Percentiles rank a stretch among this genome's conserved stretches.
phyloP scores from a whole-genome alignment of 64 coral and sea anemone genomes.

The Pachyseris speciosa region DNA sequence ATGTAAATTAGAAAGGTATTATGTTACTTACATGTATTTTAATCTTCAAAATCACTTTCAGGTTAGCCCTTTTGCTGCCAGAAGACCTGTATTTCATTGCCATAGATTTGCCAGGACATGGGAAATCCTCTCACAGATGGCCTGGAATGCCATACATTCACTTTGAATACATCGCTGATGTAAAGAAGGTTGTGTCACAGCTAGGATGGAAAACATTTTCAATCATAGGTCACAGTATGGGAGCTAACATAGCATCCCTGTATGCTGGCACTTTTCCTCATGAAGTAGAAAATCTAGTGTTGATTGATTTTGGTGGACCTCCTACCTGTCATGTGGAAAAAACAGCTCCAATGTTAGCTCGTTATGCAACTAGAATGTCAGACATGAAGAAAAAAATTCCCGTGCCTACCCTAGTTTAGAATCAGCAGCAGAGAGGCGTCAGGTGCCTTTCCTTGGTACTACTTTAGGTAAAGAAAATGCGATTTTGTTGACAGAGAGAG shows the following conservation, averaged over 20 bases:
- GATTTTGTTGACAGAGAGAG: neutral
- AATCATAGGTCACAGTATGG: slow-evolving; percentile 83
- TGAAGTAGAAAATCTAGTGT: slow-evolving; percentile 72
- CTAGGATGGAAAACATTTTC: slow-evolving; percentile 84
- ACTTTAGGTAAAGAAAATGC: neutral
- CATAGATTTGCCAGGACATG: slow-evolving; percentile 90
- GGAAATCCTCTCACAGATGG: slow-evolving; percentile 75
- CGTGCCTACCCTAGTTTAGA: slow-evolving; percentile 1
- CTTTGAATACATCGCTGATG: slow-evolving; percentile 84
- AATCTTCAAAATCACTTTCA: neutral
- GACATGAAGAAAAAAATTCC: neutral
- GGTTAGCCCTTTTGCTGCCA: slow-evolving; percentile 68
- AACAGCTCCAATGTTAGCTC: neutral
- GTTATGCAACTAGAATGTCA: slow-evolving; percentile 13
- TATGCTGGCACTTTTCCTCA: slow-evolving; percentile 81
- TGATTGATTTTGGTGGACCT: slow-evolving; percentile 56
- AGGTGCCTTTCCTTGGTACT: neutral
- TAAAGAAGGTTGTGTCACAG: slow-evolving; percentile 75
- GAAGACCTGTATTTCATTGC: slow-evolving; percentile 78
- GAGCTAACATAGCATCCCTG: slow-evolving; percentile 26
- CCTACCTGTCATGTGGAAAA: neutral
- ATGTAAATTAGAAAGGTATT: no score
- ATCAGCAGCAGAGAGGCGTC: neutral
- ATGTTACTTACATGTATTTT: no score
- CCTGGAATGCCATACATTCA: slow-evolving; percentile 53